Conservation (phyloP, 2,888 invertebrate genomes). For the Eucera pruinosa region DNA sequence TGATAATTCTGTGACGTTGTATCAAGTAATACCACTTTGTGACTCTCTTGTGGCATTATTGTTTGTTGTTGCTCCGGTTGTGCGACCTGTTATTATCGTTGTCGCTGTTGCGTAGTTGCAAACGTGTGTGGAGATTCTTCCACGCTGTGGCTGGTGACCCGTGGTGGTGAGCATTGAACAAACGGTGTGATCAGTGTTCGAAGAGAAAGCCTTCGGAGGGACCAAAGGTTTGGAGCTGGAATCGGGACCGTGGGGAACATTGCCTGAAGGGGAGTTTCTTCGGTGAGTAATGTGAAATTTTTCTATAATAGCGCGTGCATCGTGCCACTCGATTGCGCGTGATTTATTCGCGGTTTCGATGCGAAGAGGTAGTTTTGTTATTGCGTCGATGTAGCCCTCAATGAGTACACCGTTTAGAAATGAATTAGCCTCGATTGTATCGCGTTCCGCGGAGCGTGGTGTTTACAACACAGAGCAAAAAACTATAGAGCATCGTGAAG, state of each 20-base stretch:
- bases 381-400: neutral
- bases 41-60: conserved; percentile 10
- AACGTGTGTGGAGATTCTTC: no score
- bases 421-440: neutral
- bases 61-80: conserved; percentile 14
- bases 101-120: neutral
- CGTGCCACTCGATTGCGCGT: no score
- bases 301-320: neutral
- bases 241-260: neutral
- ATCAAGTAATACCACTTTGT: neutral
- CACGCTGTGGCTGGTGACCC: conserved; percentile 1
- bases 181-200: conserved; percentile 33
- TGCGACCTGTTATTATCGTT: neutral
- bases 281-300: conserved; percentile 26
- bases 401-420: no score
- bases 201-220: neutral
- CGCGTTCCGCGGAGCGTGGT: neutral
- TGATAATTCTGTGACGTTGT: neutral
- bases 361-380: no score
- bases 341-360: no score
- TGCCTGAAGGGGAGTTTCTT: conserved; percentile 14
- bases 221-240: conserved; percentile 2
- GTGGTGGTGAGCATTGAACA: conserved; percentile 26
- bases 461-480: neutral
- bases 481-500: neutral